Evolutionary conservation across 2,113 vertebrate genomes (phyloP).

Genomic region (Chaenogobius annularis): DNA sequence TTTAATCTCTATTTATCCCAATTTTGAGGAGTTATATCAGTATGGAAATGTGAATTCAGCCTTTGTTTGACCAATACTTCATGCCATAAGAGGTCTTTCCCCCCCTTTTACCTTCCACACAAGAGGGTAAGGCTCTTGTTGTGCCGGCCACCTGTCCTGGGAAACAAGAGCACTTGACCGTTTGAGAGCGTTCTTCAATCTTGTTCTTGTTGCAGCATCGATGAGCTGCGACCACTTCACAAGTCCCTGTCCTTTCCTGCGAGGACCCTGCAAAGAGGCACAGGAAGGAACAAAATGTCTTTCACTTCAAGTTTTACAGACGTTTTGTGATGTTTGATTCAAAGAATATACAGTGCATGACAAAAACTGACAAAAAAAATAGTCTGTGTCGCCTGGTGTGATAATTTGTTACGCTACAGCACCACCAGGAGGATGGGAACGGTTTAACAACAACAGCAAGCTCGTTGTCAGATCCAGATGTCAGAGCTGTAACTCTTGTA

Average conservation of each 20-base stretch:
- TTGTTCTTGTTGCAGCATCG: conserved; percentile 96
- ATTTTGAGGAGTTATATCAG: background rate
- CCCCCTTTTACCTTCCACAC: conserved; percentile 88
- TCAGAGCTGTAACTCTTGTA: background rate
- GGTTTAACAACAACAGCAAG: background rate
- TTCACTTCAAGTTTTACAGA: background rate
- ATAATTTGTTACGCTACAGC: conserved; percentile 45
- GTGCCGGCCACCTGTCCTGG: conserved; percentile 94
- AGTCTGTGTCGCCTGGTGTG: background rate
- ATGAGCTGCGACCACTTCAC: conserved; percentile 91
- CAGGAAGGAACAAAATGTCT: conserved; percentile 9
- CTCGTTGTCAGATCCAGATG: background rate
- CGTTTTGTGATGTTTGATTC: background rate
- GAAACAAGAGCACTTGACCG: conserved; percentile 94
- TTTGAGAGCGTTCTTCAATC: conserved; percentile 93
- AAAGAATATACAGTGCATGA: background rate
- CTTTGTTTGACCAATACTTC: conserved; percentile 20
- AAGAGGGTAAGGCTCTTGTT: conserved; percentile 87
- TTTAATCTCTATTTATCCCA: background rate
- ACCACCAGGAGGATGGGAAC: conserved; percentile 59
- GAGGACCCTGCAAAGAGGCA: conserved; percentile 52
- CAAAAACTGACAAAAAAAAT: background rate
- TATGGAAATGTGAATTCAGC: background rate
- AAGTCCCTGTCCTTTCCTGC: conserved; percentile 81
- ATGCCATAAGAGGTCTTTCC: conserved; percentile 19